A percentile compares a stretch with the other conserved stretches of the same genome.
Conservation (phyloP, 2,113 vertebrate genomes). For the Poicephalus meyeri region DNA sequence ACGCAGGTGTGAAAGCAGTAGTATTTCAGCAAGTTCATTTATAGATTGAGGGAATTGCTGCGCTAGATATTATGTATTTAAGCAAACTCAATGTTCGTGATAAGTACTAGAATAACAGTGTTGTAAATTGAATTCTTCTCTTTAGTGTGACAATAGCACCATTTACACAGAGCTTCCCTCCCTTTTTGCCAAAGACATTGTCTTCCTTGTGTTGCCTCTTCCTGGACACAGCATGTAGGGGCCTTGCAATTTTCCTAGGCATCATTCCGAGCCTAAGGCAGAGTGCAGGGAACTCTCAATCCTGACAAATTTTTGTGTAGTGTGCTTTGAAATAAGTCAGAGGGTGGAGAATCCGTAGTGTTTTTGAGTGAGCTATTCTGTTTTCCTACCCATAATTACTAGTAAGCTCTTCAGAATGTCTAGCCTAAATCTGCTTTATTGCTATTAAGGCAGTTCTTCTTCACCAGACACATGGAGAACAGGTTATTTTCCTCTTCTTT, state of each 20-base stretch:
- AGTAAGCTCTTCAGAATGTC: background rate
- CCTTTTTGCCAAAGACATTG: background rate
- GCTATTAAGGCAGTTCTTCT: background rate
- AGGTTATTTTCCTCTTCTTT: background rate
- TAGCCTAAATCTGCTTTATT: background rate
- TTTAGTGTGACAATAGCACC: background rate
- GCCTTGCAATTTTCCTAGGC: background rate
- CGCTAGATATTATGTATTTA: background rate
- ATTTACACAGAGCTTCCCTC: background rate
- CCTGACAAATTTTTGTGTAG: background rate
- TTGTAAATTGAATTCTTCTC: background rate
- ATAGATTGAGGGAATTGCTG: background rate
- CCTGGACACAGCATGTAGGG: background rate
- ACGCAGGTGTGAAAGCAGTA: background rate
- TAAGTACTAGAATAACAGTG: background rate
- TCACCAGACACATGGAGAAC: background rate
- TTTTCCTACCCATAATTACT: background rate
- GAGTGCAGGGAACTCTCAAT: background rate
- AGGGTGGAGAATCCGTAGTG: background rate
- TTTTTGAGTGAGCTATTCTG: background rate
- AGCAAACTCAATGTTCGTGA: background rate
- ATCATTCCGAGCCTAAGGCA: background rate
- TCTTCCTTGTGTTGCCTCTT: background rate
- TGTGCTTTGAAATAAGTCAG: background rate
- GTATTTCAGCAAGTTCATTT: constrained; percentile 18